phyloP scores from a whole-genome alignment of 2,113 vertebrate species.

The Nansenia antarctica region DNA sequence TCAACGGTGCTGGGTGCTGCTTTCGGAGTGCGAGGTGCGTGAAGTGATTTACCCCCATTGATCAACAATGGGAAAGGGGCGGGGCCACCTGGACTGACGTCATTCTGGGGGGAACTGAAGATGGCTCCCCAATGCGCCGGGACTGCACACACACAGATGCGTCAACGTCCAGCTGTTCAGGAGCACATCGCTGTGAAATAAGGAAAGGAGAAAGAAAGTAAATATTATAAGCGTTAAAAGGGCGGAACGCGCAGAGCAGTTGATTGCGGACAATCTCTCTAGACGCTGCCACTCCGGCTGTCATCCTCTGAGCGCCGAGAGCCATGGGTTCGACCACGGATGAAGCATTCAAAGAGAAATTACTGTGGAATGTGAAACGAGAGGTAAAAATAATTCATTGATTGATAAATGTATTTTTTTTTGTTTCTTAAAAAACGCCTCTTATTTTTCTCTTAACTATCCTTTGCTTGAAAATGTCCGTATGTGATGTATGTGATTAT shows the following conservation, averaged over 20 bases:
- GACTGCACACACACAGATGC: constrained; percentile 55
- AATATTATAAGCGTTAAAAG: neutral
- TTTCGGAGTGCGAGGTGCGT: constrained; percentile 18
- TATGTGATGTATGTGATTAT: too few species aligned
- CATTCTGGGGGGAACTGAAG: constrained; percentile 41
- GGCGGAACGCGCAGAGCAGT: constrained; percentile 3
- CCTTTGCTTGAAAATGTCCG: too few species aligned
- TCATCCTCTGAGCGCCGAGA: constrained; percentile 24
- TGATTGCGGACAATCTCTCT: constrained; percentile 18
- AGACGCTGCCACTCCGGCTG: constrained; percentile 23
- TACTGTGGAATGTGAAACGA: constrained; percentile 92
- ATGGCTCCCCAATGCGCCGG: constrained; percentile 50
- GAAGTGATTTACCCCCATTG: constrained; percentile 59
- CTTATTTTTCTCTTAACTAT: neutral
- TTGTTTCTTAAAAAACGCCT: neutral
- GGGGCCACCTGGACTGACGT: constrained; percentile 61
- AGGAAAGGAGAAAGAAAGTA: constrained; percentile 1
- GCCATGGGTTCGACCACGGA: constrained; percentile 83
- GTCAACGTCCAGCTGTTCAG: constrained; percentile 65
- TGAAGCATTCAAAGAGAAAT: constrained; percentile 86
- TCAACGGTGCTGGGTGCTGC: constrained; percentile 24
- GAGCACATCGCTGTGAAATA: constrained; percentile 32
- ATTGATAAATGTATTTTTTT: too few species aligned
- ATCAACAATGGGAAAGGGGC: constrained; percentile 56
- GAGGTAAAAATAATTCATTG: constrained; percentile 80